These are phyloP conservation scores for Cheilosia impressa DNA, from an alignment of 2,888 invertebrate species.

Conservation along the genomic window DNA sequence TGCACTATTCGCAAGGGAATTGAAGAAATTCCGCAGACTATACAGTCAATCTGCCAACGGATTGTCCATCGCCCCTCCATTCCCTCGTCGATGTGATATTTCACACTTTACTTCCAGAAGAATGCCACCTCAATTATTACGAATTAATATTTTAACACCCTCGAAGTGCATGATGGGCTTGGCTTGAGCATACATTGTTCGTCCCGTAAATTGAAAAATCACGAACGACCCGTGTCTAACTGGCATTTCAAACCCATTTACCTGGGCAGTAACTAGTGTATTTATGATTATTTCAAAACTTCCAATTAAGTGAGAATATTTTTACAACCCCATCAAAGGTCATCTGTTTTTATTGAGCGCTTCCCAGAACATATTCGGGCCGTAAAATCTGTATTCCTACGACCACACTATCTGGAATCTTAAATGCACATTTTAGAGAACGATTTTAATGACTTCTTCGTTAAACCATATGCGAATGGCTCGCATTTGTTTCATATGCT, in stretches of 20 bases:
- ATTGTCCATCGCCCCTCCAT: not conserved
- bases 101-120: slow-evolving; percentile 23
- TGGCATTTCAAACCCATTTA: not conserved
- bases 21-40: not conserved
- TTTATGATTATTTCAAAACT: not conserved
- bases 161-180: not conserved
- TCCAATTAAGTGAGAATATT: not conserved
- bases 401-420: slow-evolving; percentile 17
- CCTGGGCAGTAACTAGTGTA: not conserved
- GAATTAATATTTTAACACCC: not conserved
- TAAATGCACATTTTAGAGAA: slow-evolving; percentile 56
- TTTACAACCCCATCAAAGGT: not conserved
- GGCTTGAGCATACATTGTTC: not conserved
- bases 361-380: not conserved
- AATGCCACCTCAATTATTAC: slow-evolving; percentile 8
- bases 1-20: slow-evolving; percentile 6
- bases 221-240: not conserved
- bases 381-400: not conserved
- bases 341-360: not conserved
- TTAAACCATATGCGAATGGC: slow-evolving; percentile 29
- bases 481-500: slow-evolving; percentile 59
- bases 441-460: slow-evolving; percentile 39
- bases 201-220: not conserved
- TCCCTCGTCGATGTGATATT: not conserved
- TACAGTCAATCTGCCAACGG: slow-evolving; percentile 11